Conservation (phyloP, 1,140 invertebrate genomes). For the Panagrolaimus sp. region DNA sequence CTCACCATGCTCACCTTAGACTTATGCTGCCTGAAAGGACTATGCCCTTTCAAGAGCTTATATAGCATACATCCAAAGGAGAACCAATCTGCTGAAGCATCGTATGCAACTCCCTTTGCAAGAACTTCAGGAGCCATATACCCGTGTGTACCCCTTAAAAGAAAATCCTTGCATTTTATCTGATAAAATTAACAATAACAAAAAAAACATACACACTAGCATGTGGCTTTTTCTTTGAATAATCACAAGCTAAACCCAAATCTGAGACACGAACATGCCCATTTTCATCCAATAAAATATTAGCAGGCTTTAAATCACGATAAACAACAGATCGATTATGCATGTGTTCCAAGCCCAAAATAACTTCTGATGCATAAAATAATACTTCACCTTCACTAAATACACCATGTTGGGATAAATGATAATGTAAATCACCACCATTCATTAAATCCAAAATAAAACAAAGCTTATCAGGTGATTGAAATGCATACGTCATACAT, state of each 20-base stretch:
- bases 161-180: neutral
- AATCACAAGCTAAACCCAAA: constrained; percentile 95
- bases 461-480: constrained; percentile 91
- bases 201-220: constrained; percentile 81
- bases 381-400: constrained; percentile 98
- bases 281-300: constrained; percentile 96
- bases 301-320: constrained; percentile 72
- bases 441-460: constrained; percentile 99
- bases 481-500: constrained; percentile 99
- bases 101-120: constrained; percentile 94
- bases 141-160: constrained; percentile 85
- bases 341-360: constrained; percentile 95
- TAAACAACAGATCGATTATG: constrained; percentile 81
- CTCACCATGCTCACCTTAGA: constrained; percentile 69
- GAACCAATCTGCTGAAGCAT: constrained; percentile 99
- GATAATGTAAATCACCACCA: constrained; percentile 70
- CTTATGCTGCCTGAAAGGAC: constrained; percentile 97
- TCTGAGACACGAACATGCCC: constrained; percentile 98
- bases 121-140: constrained; percentile 99
- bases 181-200: constrained; percentile 12
- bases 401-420: constrained; percentile 96
- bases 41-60: constrained; percentile 97
- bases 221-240: constrained; percentile 98
- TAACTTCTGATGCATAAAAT: constrained; percentile 95
- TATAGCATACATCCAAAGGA: constrained; percentile 99